Base-by-base conservation (phyloP, 2,113 vertebrate species). In the Dendropsophus ebraccatus region DNA sequence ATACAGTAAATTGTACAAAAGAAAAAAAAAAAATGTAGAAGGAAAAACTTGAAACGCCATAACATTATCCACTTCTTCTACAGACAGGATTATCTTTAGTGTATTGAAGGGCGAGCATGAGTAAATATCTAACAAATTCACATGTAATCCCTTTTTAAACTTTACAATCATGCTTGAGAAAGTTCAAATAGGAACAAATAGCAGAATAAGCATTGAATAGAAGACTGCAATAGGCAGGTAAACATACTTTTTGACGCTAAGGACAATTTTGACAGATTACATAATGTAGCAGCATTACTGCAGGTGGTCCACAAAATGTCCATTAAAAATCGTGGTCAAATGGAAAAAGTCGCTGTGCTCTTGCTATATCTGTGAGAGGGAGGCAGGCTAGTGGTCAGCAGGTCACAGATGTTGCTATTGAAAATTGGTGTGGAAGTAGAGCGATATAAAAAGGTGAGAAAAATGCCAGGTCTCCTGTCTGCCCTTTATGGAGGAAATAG, bases 241-340 rank as follows among this genome's bases (percentile, higher is more conserved):
- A 28, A 23, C 23, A 25, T n/a, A 45, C 23, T 72, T 72, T 9
- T 52, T 32, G 74, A 28, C 2, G 28, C 47, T 28, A 28, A 76
- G n/a, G 23, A 14, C n/a, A 52, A 21, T 76, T 74, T 74, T 74
- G n/a, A 12, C 23, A 13, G 73, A 75, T 75, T 28, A 50, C 74
- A 52, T 28, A 30, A 50, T 75, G 4, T 49, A 47, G 50, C 19
- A 76, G 30, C 25, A 47, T 19, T 4, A 30, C 2, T 19, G 13
- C 73, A 30, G 73, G 47, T 52, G 74, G 16, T 76, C 47, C 25
- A 11, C 8, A 19, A 52, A 76, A 17, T 19, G 74, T 52, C 30
- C 25, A 52, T 52, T 76, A 52, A n/a, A 52, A 76, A 52, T 25
- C 16, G 30, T 52, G 7, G 47, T 30, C 8, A 76, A n/a, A 32